These are phyloP conservation scores for Piscicola geometra DNA, from an alignment of 2,888 invertebrate genomes.

Conservation along the genomic window DNA sequence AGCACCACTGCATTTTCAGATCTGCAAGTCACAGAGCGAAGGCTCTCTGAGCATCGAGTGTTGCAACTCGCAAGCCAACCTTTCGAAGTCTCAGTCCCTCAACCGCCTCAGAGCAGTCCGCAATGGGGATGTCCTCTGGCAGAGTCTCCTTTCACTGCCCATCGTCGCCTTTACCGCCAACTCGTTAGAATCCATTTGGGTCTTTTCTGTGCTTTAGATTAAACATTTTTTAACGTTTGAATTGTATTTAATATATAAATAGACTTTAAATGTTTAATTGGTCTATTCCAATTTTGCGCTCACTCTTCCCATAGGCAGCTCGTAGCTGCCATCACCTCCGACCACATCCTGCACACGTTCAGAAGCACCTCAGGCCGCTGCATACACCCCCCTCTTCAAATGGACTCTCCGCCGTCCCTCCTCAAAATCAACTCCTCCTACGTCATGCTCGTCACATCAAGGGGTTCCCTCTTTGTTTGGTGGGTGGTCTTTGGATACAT, in stretches of 20 bases:
- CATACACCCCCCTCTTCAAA: slow-evolving; percentile 60
- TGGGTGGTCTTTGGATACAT: slow-evolving; percentile 43
- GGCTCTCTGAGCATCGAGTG: slow-evolving; percentile 35
- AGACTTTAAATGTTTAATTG: slow-evolving; percentile 16
- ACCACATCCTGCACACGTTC: slow-evolving; percentile 66
- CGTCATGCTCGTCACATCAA: slow-evolving; percentile 62
- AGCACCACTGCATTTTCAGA: not conserved
- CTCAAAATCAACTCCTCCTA: slow-evolving; percentile 59
- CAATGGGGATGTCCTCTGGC: slow-evolving; percentile 48
- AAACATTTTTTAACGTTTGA: no score
- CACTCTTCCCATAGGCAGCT: slow-evolving; percentile 57
- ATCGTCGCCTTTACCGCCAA: slow-evolving; percentile 43
- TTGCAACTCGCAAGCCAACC: not conserved
- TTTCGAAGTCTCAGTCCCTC: not conserved
- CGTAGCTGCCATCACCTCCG: slow-evolving; percentile 66
- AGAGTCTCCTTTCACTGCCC: slow-evolving; percentile 49
- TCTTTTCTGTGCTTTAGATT: no score
- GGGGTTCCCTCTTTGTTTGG: slow-evolving; percentile 55
- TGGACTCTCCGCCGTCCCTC: slow-evolving; percentile 63
- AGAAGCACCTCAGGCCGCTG: slow-evolving; percentile 57
- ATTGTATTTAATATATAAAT: no score
- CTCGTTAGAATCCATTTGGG: no score
- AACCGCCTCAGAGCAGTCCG: not conserved
- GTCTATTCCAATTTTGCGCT: no score
- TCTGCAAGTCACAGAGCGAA: slow-evolving; percentile 8